Evolutionary conservation across 2,113 vertebrate species (phyloP), one percentile per base, ranked within the genome.

Genomic region (Colaptes auratus): DNA sequence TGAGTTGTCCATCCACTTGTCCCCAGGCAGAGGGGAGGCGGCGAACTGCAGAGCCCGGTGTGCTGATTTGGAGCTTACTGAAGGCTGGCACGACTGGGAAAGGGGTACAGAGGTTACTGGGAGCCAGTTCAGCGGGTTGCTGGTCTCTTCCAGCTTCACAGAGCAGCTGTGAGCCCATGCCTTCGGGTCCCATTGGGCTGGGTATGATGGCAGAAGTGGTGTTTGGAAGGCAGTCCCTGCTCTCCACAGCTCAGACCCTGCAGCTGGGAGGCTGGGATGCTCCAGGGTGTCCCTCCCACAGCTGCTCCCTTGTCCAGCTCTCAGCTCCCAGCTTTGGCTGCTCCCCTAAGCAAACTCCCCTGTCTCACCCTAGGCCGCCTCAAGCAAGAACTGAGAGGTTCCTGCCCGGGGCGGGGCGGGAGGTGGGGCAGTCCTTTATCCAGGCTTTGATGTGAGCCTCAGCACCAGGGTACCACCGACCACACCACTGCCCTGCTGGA

Each of bases 1-100:
- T 13, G 15, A 9, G 15, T 16, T 36, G 30, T 28, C 27, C 69
- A 2, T 13, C 31, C 8, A 2, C 28, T 7, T 0, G 0, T 24
- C 17, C 36, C 50, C 55, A 19, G 3, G 15, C 17, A 48, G 55
- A 24, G 36, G 16, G 46, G 27, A 50, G 25, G 44, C 4, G 9
- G 21, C 20, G 56, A 69, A 11, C 6, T 23, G 48, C 53, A 31
- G 30, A 1, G 0, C 39, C 36, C 72, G 64, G 21, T n/a, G 46
- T 33, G 72, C 52, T 17, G 17, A 19, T 25, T 17, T 12, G 12
- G 15, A 9, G 6, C 7, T 66, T 59, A 3, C 25, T 35, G 33
- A 30, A 23, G 7, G 15, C 21, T 64, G 50, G 28, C 48, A 24
- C 64, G 39, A 79, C 66, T 19, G 39, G 39, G 48, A 42, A 33